Conservation (phyloP, 2,888 invertebrate species). For the Sceliomorpha sp. region DNA sequence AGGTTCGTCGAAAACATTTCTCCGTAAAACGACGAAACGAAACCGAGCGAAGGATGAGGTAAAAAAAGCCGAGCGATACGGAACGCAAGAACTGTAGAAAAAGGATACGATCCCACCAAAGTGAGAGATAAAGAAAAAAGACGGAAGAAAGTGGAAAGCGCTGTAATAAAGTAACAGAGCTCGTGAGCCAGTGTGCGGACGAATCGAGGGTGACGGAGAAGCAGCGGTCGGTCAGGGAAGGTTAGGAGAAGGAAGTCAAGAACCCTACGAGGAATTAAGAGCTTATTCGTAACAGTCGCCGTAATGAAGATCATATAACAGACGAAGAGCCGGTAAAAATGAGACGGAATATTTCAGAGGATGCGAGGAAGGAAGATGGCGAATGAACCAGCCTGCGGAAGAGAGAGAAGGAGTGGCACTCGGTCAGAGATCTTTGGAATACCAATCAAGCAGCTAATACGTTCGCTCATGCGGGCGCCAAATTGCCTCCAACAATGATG, state of each 20-base stretch:
- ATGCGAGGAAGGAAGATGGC: conserved; percentile 26
- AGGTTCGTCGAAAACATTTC: too few relatives aligned
- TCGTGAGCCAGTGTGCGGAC: conserved; percentile 19
- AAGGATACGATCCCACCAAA: conserved; percentile 9
- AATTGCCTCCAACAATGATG: conserved; percentile 64
- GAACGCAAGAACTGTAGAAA: too few relatives aligned
- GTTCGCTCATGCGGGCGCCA: conserved; percentile 71
- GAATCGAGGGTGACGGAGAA: conserved; percentile 20
- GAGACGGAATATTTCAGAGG: conserved; percentile 51
- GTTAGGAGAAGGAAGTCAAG: conserved; percentile 66
- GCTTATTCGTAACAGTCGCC: conserved; percentile 76
- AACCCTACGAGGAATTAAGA: conserved; percentile 77
- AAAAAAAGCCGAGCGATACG: too few relatives aligned
- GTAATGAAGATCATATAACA: conserved; percentile 73
- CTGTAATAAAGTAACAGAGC: conserved; percentile 40
- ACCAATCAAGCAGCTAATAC: conserved; percentile 63
- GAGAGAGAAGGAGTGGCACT: conserved; percentile 22
- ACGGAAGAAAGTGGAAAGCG: conserved; percentile 34
- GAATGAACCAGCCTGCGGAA: conserved; percentile 27
- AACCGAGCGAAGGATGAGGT: too few relatives aligned
- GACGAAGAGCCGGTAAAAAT: conserved; percentile 43
- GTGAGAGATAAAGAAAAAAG: not conserved
- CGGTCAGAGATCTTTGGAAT: conserved; percentile 56
- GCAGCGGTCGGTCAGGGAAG: conserved; percentile 5
- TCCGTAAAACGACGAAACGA: too few relatives aligned